Evolutionary conservation across 2,113 vertebrate genomes (phyloP).

Genomic region (Bos indicus): DNA sequence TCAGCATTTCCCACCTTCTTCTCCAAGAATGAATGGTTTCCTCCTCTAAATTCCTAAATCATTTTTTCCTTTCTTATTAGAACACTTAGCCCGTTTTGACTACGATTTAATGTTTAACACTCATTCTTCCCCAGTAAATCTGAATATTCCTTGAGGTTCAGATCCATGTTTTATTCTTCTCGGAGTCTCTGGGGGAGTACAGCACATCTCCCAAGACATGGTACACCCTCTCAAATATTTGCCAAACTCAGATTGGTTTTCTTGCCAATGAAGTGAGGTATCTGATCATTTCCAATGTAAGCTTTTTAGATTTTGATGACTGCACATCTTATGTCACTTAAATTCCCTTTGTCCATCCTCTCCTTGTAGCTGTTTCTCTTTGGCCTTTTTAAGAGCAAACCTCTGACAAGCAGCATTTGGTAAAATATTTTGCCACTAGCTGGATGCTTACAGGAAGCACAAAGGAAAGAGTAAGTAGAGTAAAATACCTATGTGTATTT

Average conservation of each 20-base stretch:
- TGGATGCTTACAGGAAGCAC: not conserved
- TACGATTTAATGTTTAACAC: not conserved
- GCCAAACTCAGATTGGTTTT: not conserved
- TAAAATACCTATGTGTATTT: not conserved
- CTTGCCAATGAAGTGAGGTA: not conserved
- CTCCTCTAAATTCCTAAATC: not conserved
- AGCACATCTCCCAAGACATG: not conserved
- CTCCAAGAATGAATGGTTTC: not conserved
- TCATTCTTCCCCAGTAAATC: not conserved
- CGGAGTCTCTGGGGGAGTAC: rapidly evolving
- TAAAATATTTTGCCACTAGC: not conserved
- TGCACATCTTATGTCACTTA: not conserved
- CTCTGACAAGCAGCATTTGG: not conserved
- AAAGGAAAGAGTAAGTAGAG: not conserved
- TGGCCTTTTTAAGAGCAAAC: not conserved
- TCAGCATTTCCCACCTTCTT: not conserved
- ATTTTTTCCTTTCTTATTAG: not conserved
- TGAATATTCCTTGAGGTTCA: not conserved
- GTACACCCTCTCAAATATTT: not conserved
- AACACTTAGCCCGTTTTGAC: not conserved
- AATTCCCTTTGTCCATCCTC: not conserved
- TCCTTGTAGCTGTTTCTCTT: not conserved
- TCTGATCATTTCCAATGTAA: not conserved
- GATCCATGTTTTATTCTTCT: not conserved
- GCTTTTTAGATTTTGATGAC: not conserved